Evolutionary conservation across 2,797 vertebrate species (phyloP).

Genomic region (Coreius guichenoti): DNA sequence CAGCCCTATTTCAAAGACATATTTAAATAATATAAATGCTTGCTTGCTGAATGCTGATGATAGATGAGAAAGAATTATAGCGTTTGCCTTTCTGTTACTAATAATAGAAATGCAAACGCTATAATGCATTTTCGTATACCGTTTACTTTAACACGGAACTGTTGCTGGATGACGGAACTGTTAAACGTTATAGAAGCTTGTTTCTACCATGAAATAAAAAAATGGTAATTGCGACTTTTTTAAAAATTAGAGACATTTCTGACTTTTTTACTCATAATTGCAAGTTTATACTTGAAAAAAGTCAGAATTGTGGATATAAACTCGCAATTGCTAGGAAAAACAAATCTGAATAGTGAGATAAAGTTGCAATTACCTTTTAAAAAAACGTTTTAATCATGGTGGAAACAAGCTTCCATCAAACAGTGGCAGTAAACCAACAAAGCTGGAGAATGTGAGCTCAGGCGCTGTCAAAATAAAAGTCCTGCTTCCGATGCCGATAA

Average conservation of each 20-base stretch:
- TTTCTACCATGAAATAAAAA: neutral
- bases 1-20: too few species aligned
- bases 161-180: neutral
- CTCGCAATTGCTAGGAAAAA: neutral
- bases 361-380: too few species aligned
- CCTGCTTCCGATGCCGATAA: neutral
- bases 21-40: too few species aligned
- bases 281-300: neutral
- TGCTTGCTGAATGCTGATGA: too few species aligned
- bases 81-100: too few species aligned
- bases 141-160: too few species aligned
- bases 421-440: neutral
- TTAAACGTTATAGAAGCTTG: neutral
- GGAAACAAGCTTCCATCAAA: neutral
- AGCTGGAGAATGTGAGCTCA: neutral
- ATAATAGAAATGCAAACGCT: too few species aligned
- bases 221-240: too few species aligned
- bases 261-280: neutral
- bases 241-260: too few species aligned
- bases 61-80: too few species aligned
- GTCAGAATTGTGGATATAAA: neutral
- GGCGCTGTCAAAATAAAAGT: neutral
- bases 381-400: neutral
- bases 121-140: too few species aligned
- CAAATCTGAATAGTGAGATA: too few species aligned